A percentile compares a stretch with the other conserved stretches of the same genome.
These are phyloP conservation scores for Avahi laniger DNA, from an alignment of 2,797 vertebrate species.

Conservation along the genomic window DNA sequence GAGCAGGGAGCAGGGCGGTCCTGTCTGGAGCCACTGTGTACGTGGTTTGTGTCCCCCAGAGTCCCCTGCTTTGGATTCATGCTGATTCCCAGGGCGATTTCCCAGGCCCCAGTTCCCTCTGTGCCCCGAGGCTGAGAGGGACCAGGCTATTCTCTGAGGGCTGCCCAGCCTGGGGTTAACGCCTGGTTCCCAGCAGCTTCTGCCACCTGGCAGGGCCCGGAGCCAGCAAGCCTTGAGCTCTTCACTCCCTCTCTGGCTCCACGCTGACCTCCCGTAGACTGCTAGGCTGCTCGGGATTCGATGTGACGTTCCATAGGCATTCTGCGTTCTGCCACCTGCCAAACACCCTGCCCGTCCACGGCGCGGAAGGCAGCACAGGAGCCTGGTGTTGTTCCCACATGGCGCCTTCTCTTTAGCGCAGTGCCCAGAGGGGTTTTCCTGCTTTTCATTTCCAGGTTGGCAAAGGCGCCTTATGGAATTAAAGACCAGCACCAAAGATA, in stretches of 20 bases:
- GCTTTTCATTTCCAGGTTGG: background rate
- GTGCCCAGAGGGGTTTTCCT: background rate
- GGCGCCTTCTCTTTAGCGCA: slow-evolving; percentile 50
- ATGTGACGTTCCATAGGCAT: slow-evolving; percentile 79
- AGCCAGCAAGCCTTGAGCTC: background rate
- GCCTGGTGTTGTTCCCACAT: background rate
- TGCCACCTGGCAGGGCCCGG: slow-evolving; percentile 67
- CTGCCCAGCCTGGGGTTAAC: slow-evolving; percentile 49
- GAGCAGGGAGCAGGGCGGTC: background rate
- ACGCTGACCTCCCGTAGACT: slow-evolving; percentile 56
- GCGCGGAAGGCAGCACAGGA: accelerated
- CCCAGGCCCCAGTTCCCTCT: background rate
- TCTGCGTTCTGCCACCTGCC: slow-evolving; percentile 44
- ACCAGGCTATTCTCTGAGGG: background rate
- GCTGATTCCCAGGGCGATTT: background rate
- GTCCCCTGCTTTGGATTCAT: background rate
- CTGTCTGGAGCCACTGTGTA: background rate
- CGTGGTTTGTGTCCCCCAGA: background rate
- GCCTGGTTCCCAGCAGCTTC: background rate
- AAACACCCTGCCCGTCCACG: accelerated
- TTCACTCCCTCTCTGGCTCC: slow-evolving; percentile 67
- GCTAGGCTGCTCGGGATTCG: slow-evolving; percentile 72
- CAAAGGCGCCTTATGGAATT: background rate
- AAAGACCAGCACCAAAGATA: background rate
- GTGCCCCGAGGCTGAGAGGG: background rate